Base-by-base conservation (phyloP, 2,888 invertebrate genomes). In the Hipparchia sbordonii region DNA sequence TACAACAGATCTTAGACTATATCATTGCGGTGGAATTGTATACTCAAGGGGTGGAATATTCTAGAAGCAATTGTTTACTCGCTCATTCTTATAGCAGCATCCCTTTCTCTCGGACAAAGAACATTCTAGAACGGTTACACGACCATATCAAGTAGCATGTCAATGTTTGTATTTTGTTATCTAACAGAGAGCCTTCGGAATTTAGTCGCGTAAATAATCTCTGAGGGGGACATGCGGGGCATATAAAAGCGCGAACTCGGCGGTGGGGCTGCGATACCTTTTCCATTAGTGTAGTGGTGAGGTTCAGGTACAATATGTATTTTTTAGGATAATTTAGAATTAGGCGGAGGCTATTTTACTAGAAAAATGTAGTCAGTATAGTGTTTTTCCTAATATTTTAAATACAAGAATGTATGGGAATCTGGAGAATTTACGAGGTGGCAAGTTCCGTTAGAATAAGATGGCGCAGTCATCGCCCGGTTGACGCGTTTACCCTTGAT, bases 391-490 rank as follows among this genome's bases (percentile, higher is more conserved):
- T 45, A 54, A 61, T 39, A 61, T 69, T 46, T n/a, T 67, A 60
- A 67, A 51, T 10, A 60, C 59, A 12, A 63, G 51, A 60, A 75
- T 76, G 63, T 69, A 61, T 70, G 54, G 70, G 72, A 70, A 69
- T 70, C 63, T 70, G 76, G 60, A 75, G 62, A 72, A 72, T 71
- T 59, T 65, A 56, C 65, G 70, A 83, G 80, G 82, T 79, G 82
- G 82, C 82, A 82, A 84, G 82, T 83, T 80, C 82, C 81, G 80
- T 82, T 73, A 73, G 72, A 78, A 71, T 77, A 89, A 87, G 83
- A 90, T 90, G 90, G 88, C 90, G 82, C 85, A 86, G 82, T 83
- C 89, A 83, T 89, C 90, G 87, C 88, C 88, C 87, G 88, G 89
- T 85, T 88, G 85, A 77, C 63, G 72, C 67, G 76, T 72, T 73